Evolutionary conservation across 2,888 invertebrate genomes (phyloP), one percentile per base, ranked within the genome.

Genomic region (Celastrina argiolus): DNA sequence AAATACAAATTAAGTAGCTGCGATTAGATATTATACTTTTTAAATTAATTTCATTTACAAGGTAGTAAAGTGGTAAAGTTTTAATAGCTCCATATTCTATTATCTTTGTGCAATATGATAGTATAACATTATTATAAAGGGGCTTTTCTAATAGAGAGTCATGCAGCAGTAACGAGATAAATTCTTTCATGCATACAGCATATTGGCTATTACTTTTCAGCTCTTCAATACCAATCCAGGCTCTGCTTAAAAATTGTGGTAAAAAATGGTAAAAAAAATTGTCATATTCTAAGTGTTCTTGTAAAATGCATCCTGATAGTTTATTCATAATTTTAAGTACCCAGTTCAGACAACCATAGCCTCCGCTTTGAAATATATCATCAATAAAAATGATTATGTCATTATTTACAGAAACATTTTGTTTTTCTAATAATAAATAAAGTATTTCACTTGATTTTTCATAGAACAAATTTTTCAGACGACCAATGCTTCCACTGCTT

Each of bases 161-260:
- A 56, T 86, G 80, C 2, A 81, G 84, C 34, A 91, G 76, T 4
- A 92, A 70, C 61, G 79, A 74, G 3, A 86, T 74, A 78, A 91
- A 91, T 69, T 86, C 83, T 75, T 84, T 74, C 66, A 91, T 84
- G 72, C 89, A 88, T 34, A 78, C 77, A 51, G 80, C 73, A 75
- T 90, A 91, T 66, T 88, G 84, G 66, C 81, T 84, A 70, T 85
- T 89, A 0, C 90, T 85, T 73, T 88, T 88, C n/a, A 91, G 70
- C 69, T 87, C 89, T 69, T 89, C 87, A 70, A 89, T 85, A 72
- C 91, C 91, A 66, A 73, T 82, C 91, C 91, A 91, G 34, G 82
- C 76, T 76, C 78, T 82, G 41, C 79, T 77, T 56, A 91, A 75
- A 69, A 88, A 87, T 63, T 77, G 71, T 51, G 72, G 66, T 58